Conservation (phyloP, 2,888 invertebrate species). For the Rhagophthalmus giganteus region DNA sequence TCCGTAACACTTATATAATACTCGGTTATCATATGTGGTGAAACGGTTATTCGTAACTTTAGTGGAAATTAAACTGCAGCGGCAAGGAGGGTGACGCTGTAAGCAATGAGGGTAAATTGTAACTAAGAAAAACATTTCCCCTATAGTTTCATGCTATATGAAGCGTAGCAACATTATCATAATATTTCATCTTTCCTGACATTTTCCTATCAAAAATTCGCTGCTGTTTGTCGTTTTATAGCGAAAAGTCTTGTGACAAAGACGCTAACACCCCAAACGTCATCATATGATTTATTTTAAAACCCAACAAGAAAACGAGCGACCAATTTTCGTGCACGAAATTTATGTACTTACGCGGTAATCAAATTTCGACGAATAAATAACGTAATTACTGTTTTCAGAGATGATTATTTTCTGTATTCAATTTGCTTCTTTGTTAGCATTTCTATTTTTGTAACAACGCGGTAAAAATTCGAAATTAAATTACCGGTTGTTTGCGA, state of each 20-base stretch:
- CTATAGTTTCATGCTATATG: slow-evolving; percentile 38
- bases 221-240: slow-evolving; percentile 31
- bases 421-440: too few species aligned
- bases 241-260: slow-evolving; percentile 30
- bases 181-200: slow-evolving; percentile 36
- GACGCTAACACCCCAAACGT: slow-evolving; percentile 29
- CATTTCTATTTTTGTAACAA: too few species aligned
- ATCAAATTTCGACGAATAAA: too few species aligned
- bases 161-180: slow-evolving; percentile 38
- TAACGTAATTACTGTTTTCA: too few species aligned
- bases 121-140: slow-evolving; percentile 28
- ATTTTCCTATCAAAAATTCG: slow-evolving; percentile 34
- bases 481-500: too few species aligned
- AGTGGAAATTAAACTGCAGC: slow-evolving; percentile 9
- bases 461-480: too few species aligned
- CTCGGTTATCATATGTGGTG: not conserved
- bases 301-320: slow-evolving; percentile 13
- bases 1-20: not conserved
- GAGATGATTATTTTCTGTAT: too few species aligned
- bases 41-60: not conserved
- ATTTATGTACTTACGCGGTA: too few species aligned
- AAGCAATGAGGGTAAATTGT: slow-evolving; percentile 16
- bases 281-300: slow-evolving; percentile 28
- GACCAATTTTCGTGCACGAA: slow-evolving; percentile 12
- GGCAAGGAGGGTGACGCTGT: slow-evolving; percentile 14